Base-by-base conservation (phyloP, 2,888 invertebrate genomes). In the Cantharis lateralis region DNA sequence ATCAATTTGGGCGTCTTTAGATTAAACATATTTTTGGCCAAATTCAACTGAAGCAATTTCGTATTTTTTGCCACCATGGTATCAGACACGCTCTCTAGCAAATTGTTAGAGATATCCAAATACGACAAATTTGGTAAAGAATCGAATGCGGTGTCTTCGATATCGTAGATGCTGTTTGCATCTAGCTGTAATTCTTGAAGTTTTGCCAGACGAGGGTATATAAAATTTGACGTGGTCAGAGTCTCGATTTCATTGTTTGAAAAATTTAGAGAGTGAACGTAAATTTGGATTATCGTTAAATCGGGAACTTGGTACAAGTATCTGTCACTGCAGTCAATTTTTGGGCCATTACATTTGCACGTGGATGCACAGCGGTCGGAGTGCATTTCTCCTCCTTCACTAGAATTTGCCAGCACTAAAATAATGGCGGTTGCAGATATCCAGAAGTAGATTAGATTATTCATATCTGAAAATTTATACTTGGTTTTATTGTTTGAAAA, bases 71-170 rank as follows among this genome's bases (percentile, higher is more conserved):
- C 76, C 62, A 88, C 83, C 15, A 87, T 72, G 16, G 82, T 78
- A 24, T 82, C 81, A 0, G 86, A 85, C 2, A 88, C 71, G 32
- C 80, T 79, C 70, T 83, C 85, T 28, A 88, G 73, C 24, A 84
- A 79, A 76, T 88, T 88, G 24, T 84, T 82, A 0, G 85, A 84
- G 26, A 88, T 79, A 80, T 88, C 87, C 10, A 88, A 81, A 76
- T 85, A 85, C 79, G 86, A 85, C 69, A 88, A 78, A 71, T 84
- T 84, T 68, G 83, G 83, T 61, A 88, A 74, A 26, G 82, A 81
- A 15, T 82, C 82, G 73, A 88, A 87, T 2, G 87, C 82, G 11
- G 81, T 78, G 15, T 81, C 83, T 63, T 85, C 85, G 5, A 88
- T 83, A 28, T 84, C 83, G 10, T 82, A 82, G 10, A 88, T 82